phyloP scores from a whole-genome alignment of 1,140 invertebrate species.

The Zaprionus inermis region DNA sequence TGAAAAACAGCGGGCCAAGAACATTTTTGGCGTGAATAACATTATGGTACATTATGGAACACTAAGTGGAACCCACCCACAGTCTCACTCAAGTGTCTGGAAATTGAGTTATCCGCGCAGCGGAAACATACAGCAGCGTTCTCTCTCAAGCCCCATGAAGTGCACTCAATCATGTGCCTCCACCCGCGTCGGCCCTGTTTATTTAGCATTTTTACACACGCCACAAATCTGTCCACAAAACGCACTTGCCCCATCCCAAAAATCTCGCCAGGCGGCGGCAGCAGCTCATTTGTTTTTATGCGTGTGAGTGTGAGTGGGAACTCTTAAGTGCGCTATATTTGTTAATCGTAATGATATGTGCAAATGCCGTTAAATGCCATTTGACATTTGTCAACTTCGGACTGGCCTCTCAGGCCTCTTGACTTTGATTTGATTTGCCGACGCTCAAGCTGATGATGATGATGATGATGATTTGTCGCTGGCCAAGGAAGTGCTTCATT shows the following conservation, averaged over 20 bases:
- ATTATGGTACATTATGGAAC: constrained; percentile 6
- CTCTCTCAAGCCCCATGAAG: constrained; percentile 34
- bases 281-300: constrained; percentile 48
- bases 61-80: not conserved
- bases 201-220: constrained; percentile 56
- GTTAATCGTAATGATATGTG: constrained; percentile 82
- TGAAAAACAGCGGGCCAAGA: constrained; percentile 58
- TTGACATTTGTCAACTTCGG: constrained; percentile 68
- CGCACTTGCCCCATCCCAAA: not conserved
- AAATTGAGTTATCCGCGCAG: constrained; percentile 57
- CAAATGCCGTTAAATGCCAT: constrained; percentile 74
- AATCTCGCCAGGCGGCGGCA: not conserved
- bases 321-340: constrained; percentile 51
- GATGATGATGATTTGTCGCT: constrained; percentile 15
- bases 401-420: constrained; percentile 17
- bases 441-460: constrained; percentile 10
- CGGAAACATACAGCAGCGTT: not conserved
- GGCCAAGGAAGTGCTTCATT: constrained; percentile 60
- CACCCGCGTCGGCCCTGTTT: constrained; percentile 35
- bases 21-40: constrained; percentile 42
- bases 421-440: constrained; percentile 41
- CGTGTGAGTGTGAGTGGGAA: not conserved
- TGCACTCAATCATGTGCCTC: constrained; percentile 46
- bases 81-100: constrained; percentile 42
- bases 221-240: constrained; percentile 56